Percentiles rank a stretch among this genome's conserved stretches.
Conservation (phyloP, 2,797 vertebrate species). For the Limosa lapponica region DNA sequence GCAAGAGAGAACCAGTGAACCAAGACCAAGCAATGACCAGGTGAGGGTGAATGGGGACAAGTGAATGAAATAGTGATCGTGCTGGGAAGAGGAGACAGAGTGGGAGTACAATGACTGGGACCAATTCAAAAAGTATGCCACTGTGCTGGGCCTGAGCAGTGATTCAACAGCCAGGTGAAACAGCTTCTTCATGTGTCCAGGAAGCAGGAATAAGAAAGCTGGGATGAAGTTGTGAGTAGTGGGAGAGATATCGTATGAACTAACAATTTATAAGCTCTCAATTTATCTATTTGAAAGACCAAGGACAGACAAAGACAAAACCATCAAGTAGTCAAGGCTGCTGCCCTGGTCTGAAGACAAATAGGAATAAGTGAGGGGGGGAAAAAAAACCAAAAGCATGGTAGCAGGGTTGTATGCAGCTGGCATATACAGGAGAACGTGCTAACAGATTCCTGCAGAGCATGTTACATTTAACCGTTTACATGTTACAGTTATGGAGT, state of each 20-base stretch:
- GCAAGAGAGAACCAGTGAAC: neutral
- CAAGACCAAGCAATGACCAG: neutral
- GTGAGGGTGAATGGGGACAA: slow-evolving; percentile 43
- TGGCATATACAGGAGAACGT: neutral
- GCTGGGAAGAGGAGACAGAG: neutral
- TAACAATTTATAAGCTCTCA: neutral
- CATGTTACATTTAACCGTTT: too few relatives aligned
- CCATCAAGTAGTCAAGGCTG: neutral
- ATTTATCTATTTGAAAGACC: neutral
- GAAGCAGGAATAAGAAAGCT: neutral
- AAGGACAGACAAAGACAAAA: neutral
- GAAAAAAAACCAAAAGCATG: neutral
- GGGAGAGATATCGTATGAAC: neutral
- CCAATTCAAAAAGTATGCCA: slow-evolving; percentile 36
- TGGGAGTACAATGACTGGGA: neutral
- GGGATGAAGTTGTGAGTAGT: neutral
- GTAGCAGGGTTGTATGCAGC: neutral
- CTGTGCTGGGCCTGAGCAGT: neutral
- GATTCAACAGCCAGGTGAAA: neutral
- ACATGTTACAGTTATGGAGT: neutral
- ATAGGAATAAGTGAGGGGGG: fast-evolving
- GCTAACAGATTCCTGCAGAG: neutral
- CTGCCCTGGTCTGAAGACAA: neutral
- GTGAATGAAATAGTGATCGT: neutral
- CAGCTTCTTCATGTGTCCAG: neutral